phyloP scores from a whole-genome alignment of 2,113 vertebrate species.

The Limnothrissa miodon region DNA sequence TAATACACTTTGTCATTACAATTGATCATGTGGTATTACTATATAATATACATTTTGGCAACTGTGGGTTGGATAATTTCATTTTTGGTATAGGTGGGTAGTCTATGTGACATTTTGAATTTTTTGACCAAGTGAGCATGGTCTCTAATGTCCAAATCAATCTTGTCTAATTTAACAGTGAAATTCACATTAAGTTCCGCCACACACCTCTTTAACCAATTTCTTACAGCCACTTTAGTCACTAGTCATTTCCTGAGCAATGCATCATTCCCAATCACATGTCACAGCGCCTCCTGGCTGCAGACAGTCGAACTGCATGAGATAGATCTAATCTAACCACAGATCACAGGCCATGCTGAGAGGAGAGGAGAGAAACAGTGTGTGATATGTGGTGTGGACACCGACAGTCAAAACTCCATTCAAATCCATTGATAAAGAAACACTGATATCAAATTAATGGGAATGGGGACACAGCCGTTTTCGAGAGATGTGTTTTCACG shows the following conservation, averaged over 20 bases:
- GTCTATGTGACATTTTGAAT: background rate
- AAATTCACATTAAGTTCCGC: background rate
- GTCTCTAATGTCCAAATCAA: background rate
- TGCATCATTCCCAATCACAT: constrained; percentile 43
- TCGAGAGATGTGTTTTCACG: constrained; percentile 2
- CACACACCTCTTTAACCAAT: background rate
- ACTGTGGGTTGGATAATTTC: background rate
- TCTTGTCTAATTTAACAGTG: background rate
- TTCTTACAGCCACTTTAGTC: background rate
- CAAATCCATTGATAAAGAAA: constrained; percentile 62
- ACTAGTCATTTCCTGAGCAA: background rate
- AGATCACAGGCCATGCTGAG: constrained; percentile 53
- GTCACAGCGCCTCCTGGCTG: constrained; percentile 50
- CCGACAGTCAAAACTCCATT: constrained; percentile 58
- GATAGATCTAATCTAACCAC: constrained; percentile 51
- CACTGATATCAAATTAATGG: constrained; percentile 59
- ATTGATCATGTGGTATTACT: background rate
- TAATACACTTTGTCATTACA: background rate
- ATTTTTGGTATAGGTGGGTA: background rate
- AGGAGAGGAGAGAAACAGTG: constrained; percentile 54
- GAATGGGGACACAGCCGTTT: constrained; percentile 47
- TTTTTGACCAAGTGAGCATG: background rate
- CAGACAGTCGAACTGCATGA: constrained; percentile 41
- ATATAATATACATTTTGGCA: background rate
- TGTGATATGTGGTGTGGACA: constrained; percentile 54